Percentiles rank a stretch among this genome's conserved stretches.
Conservation (phyloP, 2,113 vertebrate species). For the Microtus richardsoni region DNA sequence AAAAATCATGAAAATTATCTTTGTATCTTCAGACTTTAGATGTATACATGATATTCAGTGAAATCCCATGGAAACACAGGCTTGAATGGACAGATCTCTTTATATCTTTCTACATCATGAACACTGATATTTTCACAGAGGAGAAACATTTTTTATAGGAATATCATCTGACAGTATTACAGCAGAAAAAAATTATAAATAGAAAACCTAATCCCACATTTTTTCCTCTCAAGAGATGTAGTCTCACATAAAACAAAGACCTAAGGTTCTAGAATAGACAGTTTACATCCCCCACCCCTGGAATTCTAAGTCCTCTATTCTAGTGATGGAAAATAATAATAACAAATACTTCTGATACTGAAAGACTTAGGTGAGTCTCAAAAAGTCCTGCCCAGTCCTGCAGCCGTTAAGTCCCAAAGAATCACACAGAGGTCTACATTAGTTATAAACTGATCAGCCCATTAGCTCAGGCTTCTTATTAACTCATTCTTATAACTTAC, state of each 20-base stretch:
- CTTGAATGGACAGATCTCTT: constrained; percentile 6
- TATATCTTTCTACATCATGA: constrained; percentile 10
- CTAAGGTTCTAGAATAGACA: not conserved
- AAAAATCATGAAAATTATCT: constrained; percentile 19
- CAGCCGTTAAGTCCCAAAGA: too few species aligned
- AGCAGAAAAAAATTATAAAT: not conserved
- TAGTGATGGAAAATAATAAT: not conserved
- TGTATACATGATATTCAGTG: not conserved
- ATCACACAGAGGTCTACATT: too few species aligned
- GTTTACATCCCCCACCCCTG: not conserved
- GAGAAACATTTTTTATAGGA: not conserved
- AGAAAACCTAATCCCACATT: not conserved
- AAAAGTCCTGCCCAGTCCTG: not conserved
- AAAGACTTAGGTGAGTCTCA: not conserved
- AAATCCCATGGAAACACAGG: not conserved
- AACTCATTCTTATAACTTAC: too few species aligned
- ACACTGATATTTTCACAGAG: constrained; percentile 9
- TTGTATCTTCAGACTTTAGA: not conserved
- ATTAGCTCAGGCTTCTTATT: too few species aligned
- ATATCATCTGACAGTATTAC: constrained; percentile 34
- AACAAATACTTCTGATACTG: not conserved
- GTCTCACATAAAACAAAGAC: constrained; percentile 1
- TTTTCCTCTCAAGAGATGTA: constrained; percentile 8
- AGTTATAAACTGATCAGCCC: too few species aligned
- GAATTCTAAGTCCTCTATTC: not conserved